Evolutionary conservation across 2,113 vertebrate species (phyloP), one percentile per base, ranked within the genome.

Genomic region (Daubentonia madagascariensis): DNA sequence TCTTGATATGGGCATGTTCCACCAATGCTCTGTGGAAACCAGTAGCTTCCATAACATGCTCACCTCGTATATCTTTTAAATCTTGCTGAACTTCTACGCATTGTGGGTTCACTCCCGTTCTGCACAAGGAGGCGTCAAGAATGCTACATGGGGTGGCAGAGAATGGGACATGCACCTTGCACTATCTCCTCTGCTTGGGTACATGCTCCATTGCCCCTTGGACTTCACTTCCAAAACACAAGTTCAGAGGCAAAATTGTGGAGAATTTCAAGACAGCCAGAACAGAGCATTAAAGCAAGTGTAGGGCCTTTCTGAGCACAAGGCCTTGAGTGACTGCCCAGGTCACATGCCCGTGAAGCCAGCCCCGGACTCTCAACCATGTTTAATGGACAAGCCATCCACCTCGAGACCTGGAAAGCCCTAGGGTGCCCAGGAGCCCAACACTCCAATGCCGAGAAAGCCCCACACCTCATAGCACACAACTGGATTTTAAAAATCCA

Each of bases 81-180:
- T 5, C 54, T 16, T 9, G 13, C 22, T 63, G 35, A 63, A 52
- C 43, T 32, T 37, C 54, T 57, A 50, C 30, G 14, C 3, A 0
- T 0, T 0, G 4, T 20, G n/a, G 10, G 22, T 10, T 37, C 65
- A 22, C 67, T n/a, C 10, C 13, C 30, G 30, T n/a, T 75, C 37
- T 10, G 59, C 32, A n/a, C 45, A 25, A 8, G 43, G 25, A 30
- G 57, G 5, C n/a, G 1, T 18, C 1, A 3, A 28, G 45, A 57
- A 11, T 4, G 9, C 43, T 3, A 32, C 8, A 0, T 14, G 35
- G 50, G 52, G 50, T 1, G 52, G 43, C 54, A 32, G 50, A 16
- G 30, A 32, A 5, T 0, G 28, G 63, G 48, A 12, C 35, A 11
- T 1, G 13, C 40, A 12, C 12, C 0, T 1, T 0, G 0, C 2